Conservation (phyloP, 2,113 vertebrate genomes). For the Diadophis punctatus region DNA sequence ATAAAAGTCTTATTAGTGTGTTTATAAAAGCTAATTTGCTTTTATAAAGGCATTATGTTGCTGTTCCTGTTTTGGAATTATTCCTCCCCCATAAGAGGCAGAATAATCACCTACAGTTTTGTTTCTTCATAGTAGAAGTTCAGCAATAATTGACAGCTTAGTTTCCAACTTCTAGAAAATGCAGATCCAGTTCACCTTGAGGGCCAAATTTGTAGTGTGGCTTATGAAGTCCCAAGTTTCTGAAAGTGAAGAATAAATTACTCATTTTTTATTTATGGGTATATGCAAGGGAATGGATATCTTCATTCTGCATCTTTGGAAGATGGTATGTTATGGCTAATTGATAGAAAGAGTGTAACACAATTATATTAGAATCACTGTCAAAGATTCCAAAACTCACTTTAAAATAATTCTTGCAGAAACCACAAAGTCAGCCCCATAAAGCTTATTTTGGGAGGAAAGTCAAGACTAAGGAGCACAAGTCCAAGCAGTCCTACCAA, state of each 20-base stretch:
- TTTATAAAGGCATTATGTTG: neutral
- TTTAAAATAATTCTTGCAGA: constrained; percentile 10
- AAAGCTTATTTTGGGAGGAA: constrained; percentile 27
- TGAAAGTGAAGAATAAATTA: neutral
- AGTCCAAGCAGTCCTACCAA: constrained; percentile 4
- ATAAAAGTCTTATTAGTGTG: neutral
- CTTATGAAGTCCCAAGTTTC: neutral
- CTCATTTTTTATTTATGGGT: neutral
- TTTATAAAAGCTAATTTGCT: neutral
- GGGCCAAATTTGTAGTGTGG: neutral
- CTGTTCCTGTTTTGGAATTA: neutral
- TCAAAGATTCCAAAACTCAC: neutral
- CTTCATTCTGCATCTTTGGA: neutral
- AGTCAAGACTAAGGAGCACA: constrained; percentile 35
- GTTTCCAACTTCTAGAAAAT: neutral
- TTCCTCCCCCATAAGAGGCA: neutral
- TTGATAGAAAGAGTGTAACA: neutral
- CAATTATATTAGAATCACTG: neutral
- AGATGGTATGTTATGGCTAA: neutral
- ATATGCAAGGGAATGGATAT: neutral
- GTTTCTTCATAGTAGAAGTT: neutral
- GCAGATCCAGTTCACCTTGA: neutral
- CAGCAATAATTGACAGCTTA: neutral
- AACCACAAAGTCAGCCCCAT: rapidly evolving
- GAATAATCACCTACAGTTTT: neutral